Evolutionary conservation across 2,797 vertebrate species (phyloP).

Genomic region (Gephyroberyx darwinii): DNA sequence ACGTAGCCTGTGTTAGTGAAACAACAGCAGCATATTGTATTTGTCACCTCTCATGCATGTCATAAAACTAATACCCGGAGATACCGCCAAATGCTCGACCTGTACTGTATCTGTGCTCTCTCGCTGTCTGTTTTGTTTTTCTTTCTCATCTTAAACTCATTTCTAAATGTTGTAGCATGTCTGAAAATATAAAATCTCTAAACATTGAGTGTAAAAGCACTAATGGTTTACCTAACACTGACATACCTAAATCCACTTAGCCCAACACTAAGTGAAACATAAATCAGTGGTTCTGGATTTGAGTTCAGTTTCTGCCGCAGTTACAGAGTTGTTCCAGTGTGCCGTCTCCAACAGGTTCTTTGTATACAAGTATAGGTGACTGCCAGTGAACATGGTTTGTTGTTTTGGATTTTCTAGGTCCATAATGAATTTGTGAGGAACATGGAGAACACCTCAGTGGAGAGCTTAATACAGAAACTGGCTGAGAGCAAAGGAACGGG

Average conservation of each 20-base stretch:
- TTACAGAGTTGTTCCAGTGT: background rate
- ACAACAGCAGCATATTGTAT: slow-evolving; percentile 19
- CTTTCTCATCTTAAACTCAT: too few relatives aligned
- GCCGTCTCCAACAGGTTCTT: background rate
- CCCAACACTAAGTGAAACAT: background rate
- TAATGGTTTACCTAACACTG: too few relatives aligned
- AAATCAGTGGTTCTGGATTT: background rate
- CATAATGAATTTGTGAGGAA: slow-evolving; percentile 97
- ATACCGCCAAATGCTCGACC: background rate
- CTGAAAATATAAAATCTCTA: too few relatives aligned
- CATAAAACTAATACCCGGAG: background rate
- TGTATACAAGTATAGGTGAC: background rate
- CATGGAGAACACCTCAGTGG: slow-evolving; percentile 94
- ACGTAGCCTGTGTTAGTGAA: slow-evolving; percentile 4
- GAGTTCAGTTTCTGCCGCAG: background rate
- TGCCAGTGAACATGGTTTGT: background rate
- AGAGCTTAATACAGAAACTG: slow-evolving; percentile 94
- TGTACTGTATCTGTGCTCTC: background rate
- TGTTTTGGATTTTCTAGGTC: slow-evolving; percentile 77
- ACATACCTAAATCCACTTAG: background rate
- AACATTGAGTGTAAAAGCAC: too few relatives aligned
- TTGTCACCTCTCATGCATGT: slow-evolving; percentile 28
- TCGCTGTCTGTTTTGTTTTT: too few relatives aligned
- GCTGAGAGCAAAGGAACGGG: slow-evolving; percentile 96
- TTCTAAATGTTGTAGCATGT: too few relatives aligned